A percentile compares a stretch with the other conserved stretches of the same genome.
phyloP scores from a whole-genome alignment of 1,140 invertebrate genomes.

The Callitettix versicolor region DNA sequence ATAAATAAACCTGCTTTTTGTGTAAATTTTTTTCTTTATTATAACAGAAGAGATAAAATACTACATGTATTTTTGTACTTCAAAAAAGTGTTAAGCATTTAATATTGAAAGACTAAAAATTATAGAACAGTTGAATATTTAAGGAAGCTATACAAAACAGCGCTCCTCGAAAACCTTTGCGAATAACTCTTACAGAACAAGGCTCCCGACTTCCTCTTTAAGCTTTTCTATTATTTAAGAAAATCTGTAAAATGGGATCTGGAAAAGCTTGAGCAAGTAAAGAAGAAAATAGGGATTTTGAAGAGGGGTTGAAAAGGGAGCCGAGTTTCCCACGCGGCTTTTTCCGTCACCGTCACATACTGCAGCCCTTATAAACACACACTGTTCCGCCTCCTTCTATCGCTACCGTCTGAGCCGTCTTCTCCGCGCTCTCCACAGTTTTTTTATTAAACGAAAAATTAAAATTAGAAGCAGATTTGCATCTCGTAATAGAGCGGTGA shows the following conservation, averaged over 20 bases:
- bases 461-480: constrained; percentile 2
- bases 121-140: no score
- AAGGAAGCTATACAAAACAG: no score
- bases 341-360: neutral
- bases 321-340: neutral
- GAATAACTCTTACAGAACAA: no score
- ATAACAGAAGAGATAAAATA: no score
- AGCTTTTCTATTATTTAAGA: constrained; percentile 4
- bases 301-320: neutral
- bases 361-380: neutral
- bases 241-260: neutral
- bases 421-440: neutral
- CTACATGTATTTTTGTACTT: no score
- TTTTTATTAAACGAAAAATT: neutral
- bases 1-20: no score
- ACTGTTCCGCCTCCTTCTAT: neutral
- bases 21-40: no score
- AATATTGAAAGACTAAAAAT: no score
- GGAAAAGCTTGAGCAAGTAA: neutral
- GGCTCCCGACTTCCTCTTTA: neutral
- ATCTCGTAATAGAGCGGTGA: constrained; percentile 1
- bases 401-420: neutral
- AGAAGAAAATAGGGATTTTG: neutral
- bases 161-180: no score
- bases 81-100: no score